Conservation (phyloP, 2,888 invertebrate genomes). For the Limenitis camilla region DNA sequence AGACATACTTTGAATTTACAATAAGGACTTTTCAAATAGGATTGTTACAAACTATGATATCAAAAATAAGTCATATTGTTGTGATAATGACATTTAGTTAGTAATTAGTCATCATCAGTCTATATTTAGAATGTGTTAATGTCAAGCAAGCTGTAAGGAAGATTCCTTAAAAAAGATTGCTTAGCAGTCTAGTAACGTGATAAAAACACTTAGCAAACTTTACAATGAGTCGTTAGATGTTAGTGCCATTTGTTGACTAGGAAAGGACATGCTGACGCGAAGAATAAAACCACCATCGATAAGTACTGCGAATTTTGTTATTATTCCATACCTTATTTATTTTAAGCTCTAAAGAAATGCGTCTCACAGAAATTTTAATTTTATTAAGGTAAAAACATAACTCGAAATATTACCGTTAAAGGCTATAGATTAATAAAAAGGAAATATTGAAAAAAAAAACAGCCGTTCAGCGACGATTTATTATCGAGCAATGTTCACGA, state of each 20-base stretch:
- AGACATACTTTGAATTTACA: constrained; percentile 52
- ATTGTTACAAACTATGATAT: not conserved
- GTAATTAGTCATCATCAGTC: not conserved
- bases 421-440: too few species aligned
- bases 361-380: too few species aligned
- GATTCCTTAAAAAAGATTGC: constrained; percentile 28
- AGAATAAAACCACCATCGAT: constrained; percentile 38
- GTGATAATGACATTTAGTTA: not conserved
- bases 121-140: constrained; percentile 11
- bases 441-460: constrained; percentile 12
- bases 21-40: constrained; percentile 35
- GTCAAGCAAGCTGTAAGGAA: constrained; percentile 1
- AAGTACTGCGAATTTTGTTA: constrained; percentile 41
- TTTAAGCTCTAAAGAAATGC: not conserved
- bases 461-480: constrained; percentile 27
- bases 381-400: too few species aligned
- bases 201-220: constrained; percentile 47
- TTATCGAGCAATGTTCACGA: constrained; percentile 13
- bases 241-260: constrained; percentile 54
- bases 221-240: constrained; percentile 68
- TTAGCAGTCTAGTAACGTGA: constrained; percentile 44
- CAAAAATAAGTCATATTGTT: too few species aligned
- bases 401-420: too few species aligned
- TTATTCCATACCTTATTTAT: constrained; percentile 6
- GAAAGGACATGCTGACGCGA: constrained; percentile 54